These are phyloP conservation scores for Papilio aristodemus DNA, from an alignment of 1,140 invertebrate species.

Conservation along the genomic window DNA sequence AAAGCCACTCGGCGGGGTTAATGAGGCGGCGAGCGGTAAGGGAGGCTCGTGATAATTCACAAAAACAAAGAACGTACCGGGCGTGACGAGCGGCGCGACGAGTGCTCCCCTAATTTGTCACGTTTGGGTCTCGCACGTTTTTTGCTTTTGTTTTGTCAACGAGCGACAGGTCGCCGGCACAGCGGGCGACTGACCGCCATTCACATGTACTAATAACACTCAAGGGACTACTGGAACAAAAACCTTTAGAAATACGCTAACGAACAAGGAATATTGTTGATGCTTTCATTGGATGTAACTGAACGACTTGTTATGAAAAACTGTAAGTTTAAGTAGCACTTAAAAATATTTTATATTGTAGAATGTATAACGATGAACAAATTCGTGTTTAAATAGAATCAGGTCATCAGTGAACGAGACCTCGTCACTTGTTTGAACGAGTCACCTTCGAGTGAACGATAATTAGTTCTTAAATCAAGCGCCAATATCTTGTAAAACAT, in stretches of 20 bases:
- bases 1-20: neutral
- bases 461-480: neutral
- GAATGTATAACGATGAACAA: too few species aligned
- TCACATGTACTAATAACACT: neutral
- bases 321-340: too few species aligned
- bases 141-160: constrained; percentile 17
- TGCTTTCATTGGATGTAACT: too few species aligned
- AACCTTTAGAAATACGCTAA: neutral
- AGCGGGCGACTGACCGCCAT: constrained; percentile 3
- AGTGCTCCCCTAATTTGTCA: constrained; percentile 21
- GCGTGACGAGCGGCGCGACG: constrained; percentile 6
- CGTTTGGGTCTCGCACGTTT: constrained; percentile 6
- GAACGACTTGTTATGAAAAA: too few species aligned
- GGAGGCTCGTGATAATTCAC: constrained; percentile 10
- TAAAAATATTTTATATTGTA: too few species aligned
- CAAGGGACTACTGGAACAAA: neutral
- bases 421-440: neutral
- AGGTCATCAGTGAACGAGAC: too few species aligned
- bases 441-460: neutral
- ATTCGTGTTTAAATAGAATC: too few species aligned
- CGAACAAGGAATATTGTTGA: neutral
- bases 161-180: neutral
- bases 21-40: neutral
- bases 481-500: constrained; percentile 17
- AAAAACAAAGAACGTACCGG: constrained; percentile 2